Conservation (phyloP, 2,113 vertebrate genomes). For the Irena cyanogastra region DNA sequence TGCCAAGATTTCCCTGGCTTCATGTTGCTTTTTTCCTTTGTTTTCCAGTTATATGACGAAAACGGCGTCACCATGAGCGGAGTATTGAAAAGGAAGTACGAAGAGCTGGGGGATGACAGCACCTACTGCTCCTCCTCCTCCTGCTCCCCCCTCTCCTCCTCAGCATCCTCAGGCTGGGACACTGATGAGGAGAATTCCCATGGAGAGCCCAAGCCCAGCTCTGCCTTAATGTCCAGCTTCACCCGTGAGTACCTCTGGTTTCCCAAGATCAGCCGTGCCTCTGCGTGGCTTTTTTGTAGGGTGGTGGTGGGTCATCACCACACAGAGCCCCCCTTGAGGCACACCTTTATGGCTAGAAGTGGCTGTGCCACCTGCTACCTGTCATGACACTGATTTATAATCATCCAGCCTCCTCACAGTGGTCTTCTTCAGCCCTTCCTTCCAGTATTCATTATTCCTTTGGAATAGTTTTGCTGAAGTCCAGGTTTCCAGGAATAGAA, state of each 20-base stretch:
- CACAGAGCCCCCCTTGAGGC: background rate
- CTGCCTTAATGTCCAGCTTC: slow-evolving; percentile 73
- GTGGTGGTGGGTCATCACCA: background rate
- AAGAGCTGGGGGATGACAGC: slow-evolving; percentile 88
- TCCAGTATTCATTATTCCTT: background rate
- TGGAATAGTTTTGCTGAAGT: background rate
- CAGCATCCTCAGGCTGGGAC: slow-evolving; percentile 83
- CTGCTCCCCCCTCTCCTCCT: slow-evolving; percentile 82
- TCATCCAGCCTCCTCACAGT: background rate
- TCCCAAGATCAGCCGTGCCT: background rate
- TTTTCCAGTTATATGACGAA: slow-evolving; percentile 71
- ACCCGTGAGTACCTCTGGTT: slow-evolving; percentile 79
- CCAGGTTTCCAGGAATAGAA: background rate
- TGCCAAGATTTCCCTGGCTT: background rate
- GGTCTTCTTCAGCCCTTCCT: background rate
- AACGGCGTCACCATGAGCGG: slow-evolving; percentile 81
- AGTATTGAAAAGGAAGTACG: slow-evolving; percentile 91
- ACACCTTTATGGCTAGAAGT: background rate
- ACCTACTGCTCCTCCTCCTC: slow-evolving; percentile 85
- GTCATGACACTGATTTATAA: background rate
- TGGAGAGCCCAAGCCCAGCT: slow-evolving; percentile 75
- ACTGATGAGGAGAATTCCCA: slow-evolving; percentile 84
- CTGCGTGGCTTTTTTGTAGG: accelerated
- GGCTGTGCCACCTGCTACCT: background rate
- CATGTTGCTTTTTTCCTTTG: background rate